These are phyloP conservation scores for Brenthis daphne DNA, from an alignment of 2,888 invertebrate genomes.

Conservation along the genomic window DNA sequence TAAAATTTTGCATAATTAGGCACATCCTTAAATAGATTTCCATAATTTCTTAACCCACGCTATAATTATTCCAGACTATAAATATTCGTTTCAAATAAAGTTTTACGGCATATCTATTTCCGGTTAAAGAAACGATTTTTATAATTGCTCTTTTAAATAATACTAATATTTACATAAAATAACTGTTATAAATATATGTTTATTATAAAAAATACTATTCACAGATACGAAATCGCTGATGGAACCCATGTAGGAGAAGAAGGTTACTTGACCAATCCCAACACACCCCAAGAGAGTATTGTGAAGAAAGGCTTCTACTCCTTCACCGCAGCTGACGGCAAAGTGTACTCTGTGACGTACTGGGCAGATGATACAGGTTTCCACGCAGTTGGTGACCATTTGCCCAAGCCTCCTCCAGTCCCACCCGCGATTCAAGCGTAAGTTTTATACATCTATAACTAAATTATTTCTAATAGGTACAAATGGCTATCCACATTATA, in stretches of 20 bases:
- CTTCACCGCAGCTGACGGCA: constrained; percentile 67
- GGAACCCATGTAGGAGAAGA: constrained; percentile 74
- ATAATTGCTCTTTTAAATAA: not conserved
- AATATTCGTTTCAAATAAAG: not conserved
- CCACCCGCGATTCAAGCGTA: constrained; percentile 69
- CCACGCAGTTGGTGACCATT: constrained; percentile 73
- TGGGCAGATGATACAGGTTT: constrained; percentile 75
- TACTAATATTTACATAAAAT: not conserved
- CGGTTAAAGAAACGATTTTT: not conserved
- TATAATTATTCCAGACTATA: not conserved
- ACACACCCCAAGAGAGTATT: constrained; percentile 62
- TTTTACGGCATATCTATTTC: not conserved
- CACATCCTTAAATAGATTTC: constrained; percentile 26
- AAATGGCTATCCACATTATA: no score
- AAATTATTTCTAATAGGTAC: no score
- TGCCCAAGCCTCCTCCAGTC: constrained; percentile 71
- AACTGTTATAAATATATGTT: not conserved
- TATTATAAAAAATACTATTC: not conserved
- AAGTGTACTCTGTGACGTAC: constrained; percentile 70
- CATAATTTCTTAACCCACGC: constrained; percentile 9
- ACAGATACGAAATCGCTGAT: constrained; percentile 70
- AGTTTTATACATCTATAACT: constrained; percentile 49
- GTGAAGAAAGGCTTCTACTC: constrained; percentile 79
- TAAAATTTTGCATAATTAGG: constrained; percentile 46
- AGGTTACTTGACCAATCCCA: constrained; percentile 66